Percentiles rank a stretch among this genome's conserved stretches.
Evolutionary conservation across 1,140 invertebrate genomes (phyloP).

Genomic region (honey bee (Apis mellifera)): Amel_HAv3.1 CM009937.2:3498001-3498500

Average conservation of each 20-base stretch:
- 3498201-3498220: neutral
- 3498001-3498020: too few species aligned
- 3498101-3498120: too few species aligned
- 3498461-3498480: slow-evolving; percentile 79
- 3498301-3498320: neutral
- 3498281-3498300: neutral
- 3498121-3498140: too few species aligned
- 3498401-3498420: neutral
- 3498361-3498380: too few species aligned
- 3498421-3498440: slow-evolving; percentile 70
- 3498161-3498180: neutral
- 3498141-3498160: too few species aligned
- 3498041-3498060: too few species aligned
- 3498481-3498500: slow-evolving; percentile 82
- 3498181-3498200: neutral
- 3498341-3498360: too few species aligned
- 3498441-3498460: slow-evolving; percentile 77
- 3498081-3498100: too few species aligned
- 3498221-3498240: neutral
- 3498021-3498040: too few species aligned
- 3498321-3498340: neutral
- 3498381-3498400: rapidly evolving
- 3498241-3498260: neutral
- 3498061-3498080: too few species aligned
- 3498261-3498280: neutral